Evolutionary conservation across 2,113 vertebrate species (phyloP), one percentile per base, ranked within the genome.

Genomic region (Xenotilapia longispinis): DNA sequence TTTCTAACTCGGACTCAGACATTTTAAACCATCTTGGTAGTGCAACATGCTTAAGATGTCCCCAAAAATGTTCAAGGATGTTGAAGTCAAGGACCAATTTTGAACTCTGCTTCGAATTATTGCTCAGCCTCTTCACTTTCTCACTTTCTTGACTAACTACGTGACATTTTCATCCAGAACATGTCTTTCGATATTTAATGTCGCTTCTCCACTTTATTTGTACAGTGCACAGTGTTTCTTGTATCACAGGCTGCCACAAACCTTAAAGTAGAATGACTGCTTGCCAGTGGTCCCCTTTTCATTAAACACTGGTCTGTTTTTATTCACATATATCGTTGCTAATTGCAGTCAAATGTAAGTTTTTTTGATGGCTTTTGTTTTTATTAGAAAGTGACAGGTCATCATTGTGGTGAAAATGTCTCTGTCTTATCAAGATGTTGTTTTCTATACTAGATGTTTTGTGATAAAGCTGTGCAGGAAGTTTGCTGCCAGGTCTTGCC

Each of bases 1-100:
- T 26, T 73, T 2, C 3, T n/a, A 65, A 45, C 65, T 15, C 5
- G 0, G 13, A 26, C 65, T 45, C 38, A 0, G 5, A 73, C 40
- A 47, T 75, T 45, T 75, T 47, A 45, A 73, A 45, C 65, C 38
- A 70, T 70, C 12, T 70, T 3, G 65, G 38, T 23, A 4, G 65
- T 5, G 13, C n/a, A 45, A 73, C n/a, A 73, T 40, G n/a, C 12
- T 57, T 15, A 45, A 26, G 13, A 73, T 47, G 2, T 28, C 68
- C 14, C 21, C 21, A 28, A 23, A 73, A 45, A 47, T 1, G 8
- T 45, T 73, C 68, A 73, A 45, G 21, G 21, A 45, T 63, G 31
- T 36, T 63, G 58, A 63, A 36, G 58, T 63, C 58, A 36, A 26
- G 40, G 68, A 45, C 21, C 5, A 5, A 47, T 75, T 45, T 2